Base-by-base conservation (phyloP, 2,113 vertebrate species). In the Globicephala melas region DNA sequence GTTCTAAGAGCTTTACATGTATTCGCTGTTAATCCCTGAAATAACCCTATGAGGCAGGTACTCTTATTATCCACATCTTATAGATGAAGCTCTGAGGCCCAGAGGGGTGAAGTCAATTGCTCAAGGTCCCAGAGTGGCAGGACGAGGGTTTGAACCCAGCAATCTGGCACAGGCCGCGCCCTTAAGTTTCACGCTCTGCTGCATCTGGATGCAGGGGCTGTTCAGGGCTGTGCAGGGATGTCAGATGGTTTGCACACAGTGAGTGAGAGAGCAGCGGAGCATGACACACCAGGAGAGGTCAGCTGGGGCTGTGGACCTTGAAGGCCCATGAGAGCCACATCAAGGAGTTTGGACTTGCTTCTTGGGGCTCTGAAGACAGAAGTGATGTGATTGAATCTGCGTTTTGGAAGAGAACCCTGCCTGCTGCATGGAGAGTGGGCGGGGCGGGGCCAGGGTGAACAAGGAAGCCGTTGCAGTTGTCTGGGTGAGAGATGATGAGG, bases 361-460 rank as follows among this genome's bases (percentile, higher is more conserved):
- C 84, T 36, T 2, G 0, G 50, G 58, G 21, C 65, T 90, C 84
- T 33, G 13, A 67, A 28, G 33, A 41, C 55, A 79, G 65, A 44
- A 74, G 8, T 1, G 50, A 6, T 15, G 0, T 11, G n/a, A 8
- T 20, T 2, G 2, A 7, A 26, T 14, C 33, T n/a, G 18, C 0
- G 0, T 28, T 23, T 74, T 28, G 33, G 38, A 33, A 81, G 23
- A 63, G 4, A 63, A n/a, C 41, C 23, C 36, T 25, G 9, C 47
- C 65, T 55, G 4, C 65, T 58, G 63, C 1, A 1, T 26, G 38
- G 55, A 47, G 3, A 2, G 73, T 5, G 65, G 33, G 79, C 58
- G 14, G 58, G 65, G 14, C 0, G 4, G 82, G 33, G 41, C 58
- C 58, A 6, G n/a, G 3, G 63, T 7, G 36, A 74, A 41, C 31